Evolutionary conservation across 2,797 vertebrate genomes (phyloP), one percentile per base, ranked within the genome.

Genomic region (Megalops cyprinoides): DNA sequence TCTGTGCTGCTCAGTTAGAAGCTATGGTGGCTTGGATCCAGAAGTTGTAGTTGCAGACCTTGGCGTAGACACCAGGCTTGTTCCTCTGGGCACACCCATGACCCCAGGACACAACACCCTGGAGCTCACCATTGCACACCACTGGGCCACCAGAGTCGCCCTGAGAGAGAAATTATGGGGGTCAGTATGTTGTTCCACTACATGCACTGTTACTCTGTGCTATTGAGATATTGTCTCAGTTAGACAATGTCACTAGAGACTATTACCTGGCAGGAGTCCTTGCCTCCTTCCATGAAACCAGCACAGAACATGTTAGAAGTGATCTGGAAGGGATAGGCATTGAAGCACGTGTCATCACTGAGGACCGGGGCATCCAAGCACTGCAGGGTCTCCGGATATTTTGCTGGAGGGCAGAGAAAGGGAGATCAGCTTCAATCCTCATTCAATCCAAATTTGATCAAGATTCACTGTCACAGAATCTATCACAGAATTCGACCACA

Each of bases 31-130:
- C 83, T 81, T 85, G 0, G 79, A 97, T 96, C 96, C 96, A 97
- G 74, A 91, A 82, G 31, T 86, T 44, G 1, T 94, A 96, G 83
- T 94, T 95, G 91, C 96, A 97, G 15, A 96, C 92, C 83, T 93
- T 93, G 0, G 95, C 94, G 90, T 96, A 97, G 76, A 97, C 95
- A 0, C 95, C 94, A 0, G 96, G 96, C 9, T 93, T 91, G 1
- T 94, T 94, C 71, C 10, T 89, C 82, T 82, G 87, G 3, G 93
- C 92, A 3, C 95, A 96, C 69, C 96, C 96, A 0, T 84, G 51
- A 0, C 96, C 95, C 96, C 96, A 96, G 0, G 96, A 97, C n/a
- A 97, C 94, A n/a, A 96, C 88, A 28, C 96, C 96, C 49, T 97
- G 95, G 34, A 97, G 92, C 76, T 89, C 1, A 6, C 93, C 90